Percentiles rank a stretch among this genome's conserved stretches.
Conservation (phyloP, 2,113 vertebrate species). For the Trogon melanurus region DNA sequence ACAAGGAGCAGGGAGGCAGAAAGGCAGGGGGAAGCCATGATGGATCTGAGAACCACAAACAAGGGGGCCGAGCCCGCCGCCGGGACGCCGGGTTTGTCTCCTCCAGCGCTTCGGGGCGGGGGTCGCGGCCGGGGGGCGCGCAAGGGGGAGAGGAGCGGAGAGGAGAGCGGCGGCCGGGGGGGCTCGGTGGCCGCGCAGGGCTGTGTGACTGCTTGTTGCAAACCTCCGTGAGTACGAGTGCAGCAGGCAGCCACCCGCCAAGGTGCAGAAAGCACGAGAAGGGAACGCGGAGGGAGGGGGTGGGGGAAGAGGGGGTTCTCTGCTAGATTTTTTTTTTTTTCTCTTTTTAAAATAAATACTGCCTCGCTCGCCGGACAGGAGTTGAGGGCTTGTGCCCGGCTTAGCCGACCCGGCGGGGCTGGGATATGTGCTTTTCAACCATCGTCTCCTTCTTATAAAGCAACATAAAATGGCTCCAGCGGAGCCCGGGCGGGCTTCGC, state of each 20-base stretch:
- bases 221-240: constrained; percentile 74
- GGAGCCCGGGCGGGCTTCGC: constrained; percentile 7
- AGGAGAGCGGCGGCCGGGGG: constrained; percentile 6
- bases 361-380: neutral
- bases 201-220: constrained; percentile 81
- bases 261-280: constrained; percentile 52
- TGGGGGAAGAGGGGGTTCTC: neutral
- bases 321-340: too few species aligned
- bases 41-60: constrained; percentile 73
- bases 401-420: constrained; percentile 39
- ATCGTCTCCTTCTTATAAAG: constrained; percentile 50
- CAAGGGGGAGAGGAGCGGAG: constrained; percentile 11
- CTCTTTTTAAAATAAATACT: constrained; percentile 30
- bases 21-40: constrained; percentile 78
- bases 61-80: constrained; percentile 70
- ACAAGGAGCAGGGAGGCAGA: constrained; percentile 83
- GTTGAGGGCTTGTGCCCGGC: neutral
- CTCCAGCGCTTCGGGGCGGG: constrained; percentile 67
- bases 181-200: constrained; percentile 48
- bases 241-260: constrained; percentile 49
- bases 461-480: constrained; percentile 69
- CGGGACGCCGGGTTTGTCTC: constrained; percentile 71
- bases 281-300: neutral
- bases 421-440: constrained; percentile 78
- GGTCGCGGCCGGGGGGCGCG: constrained; percentile 54